Percentiles rank a stretch among this genome's conserved stretches.
Evolutionary conservation across 37 sponge, comb jelly and placozoan species (phyloP).

Genomic region (Petrosia ficiformis): DNA sequence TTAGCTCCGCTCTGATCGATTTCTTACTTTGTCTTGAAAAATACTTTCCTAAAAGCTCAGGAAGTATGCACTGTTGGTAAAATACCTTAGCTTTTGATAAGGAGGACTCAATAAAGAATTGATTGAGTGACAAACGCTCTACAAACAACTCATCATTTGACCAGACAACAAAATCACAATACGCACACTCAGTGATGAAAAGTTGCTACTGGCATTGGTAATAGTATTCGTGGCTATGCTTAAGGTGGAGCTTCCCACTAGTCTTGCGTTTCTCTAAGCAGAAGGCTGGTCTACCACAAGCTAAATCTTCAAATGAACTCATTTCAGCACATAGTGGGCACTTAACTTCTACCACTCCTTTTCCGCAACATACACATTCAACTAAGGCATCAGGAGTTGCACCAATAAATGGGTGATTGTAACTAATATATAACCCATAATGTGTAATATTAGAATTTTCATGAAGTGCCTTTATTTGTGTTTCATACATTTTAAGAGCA

Average conservation of each 20-base stretch:
- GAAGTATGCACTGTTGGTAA: no score
- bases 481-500: slow-evolving; percentile 3
- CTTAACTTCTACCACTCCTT: no score
- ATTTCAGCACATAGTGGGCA: slow-evolving; percentile 27
- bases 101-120: no score
- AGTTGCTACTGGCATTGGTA: no score
- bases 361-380: slow-evolving; percentile 27
- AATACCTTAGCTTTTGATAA: not conserved
- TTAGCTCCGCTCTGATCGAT: not conserved
- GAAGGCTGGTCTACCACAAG: not conserved
- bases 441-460: not conserved
- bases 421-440: not conserved
- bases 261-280: slow-evolving; percentile 26
- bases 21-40: slow-evolving; percentile 15
- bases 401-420: slow-evolving; percentile 12
- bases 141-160: no score
- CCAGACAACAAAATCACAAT: slow-evolving; percentile 48
- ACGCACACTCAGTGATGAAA: not conserved
- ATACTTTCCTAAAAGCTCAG: slow-evolving; percentile 44
- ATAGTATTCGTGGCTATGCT: no score
- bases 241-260: not conserved
- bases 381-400: slow-evolving; percentile 28
- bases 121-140: no score
- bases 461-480: slow-evolving; percentile 2
- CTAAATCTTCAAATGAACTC: slow-evolving; percentile 2